phyloP scores from a whole-genome alignment of 2,888 invertebrate genomes.

The Leptinotarsa tumamoca region DNA sequence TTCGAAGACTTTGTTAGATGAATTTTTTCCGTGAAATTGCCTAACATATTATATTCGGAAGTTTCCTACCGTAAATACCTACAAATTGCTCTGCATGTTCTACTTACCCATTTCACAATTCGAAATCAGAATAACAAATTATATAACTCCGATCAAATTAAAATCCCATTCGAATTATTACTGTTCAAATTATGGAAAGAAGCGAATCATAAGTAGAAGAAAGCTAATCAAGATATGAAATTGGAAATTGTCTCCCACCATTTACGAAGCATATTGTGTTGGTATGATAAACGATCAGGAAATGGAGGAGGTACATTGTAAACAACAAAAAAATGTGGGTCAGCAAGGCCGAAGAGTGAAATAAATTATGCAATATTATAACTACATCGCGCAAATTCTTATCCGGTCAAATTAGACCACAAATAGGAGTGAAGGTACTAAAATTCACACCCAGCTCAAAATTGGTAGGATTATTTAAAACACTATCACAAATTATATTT shows the following conservation, averaged over 20 bases:
- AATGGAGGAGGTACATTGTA: conserved; percentile 21
- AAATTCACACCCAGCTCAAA: too few species aligned
- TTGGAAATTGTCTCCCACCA: conserved; percentile 13
- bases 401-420: too few species aligned
- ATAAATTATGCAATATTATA: conserved; percentile 13
- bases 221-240: conserved; percentile 15
- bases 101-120: conserved; percentile 13
- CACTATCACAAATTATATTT: too few species aligned
- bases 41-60: not conserved
- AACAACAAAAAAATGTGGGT: conserved; percentile 26
- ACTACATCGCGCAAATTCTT: not conserved
- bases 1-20: not conserved
- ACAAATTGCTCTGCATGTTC: not conserved
- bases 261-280: not conserved
- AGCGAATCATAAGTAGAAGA: conserved; percentile 5
- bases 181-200: not conserved
- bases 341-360: conserved; percentile 20
- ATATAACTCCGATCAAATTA: conserved; percentile 5
- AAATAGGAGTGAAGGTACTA: too few species aligned
- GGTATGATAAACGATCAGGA: conserved; percentile 23
- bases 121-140: conserved; percentile 7
- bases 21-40: not conserved
- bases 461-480: too few species aligned
- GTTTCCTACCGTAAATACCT: not conserved
- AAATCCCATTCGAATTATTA: conserved; percentile 3